Conservation (phyloP, 2,113 vertebrate species). For the Osmerus eperlanus region DNA sequence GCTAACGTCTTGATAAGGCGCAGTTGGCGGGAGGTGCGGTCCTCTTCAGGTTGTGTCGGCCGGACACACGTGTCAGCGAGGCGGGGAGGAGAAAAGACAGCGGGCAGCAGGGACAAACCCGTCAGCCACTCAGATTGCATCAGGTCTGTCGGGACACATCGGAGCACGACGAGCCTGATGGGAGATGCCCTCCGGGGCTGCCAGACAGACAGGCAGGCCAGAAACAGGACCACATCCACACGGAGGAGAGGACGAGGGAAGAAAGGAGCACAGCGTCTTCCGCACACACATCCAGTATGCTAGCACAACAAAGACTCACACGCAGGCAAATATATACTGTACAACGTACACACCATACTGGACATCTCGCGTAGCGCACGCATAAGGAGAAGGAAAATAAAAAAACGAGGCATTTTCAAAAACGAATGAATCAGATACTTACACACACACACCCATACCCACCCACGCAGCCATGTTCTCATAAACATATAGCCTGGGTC, state of each 20-base stretch:
- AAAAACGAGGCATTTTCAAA: not conserved
- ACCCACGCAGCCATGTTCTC: slow-evolving; percentile 23
- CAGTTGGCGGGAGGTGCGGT: slow-evolving; percentile 39
- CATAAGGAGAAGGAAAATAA: not conserved
- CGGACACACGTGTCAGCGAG: slow-evolving; percentile 1
- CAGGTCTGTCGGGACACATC: slow-evolving; percentile 77
- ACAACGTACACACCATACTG: not conserved
- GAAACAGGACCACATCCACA: slow-evolving; percentile 55
- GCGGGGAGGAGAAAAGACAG: slow-evolving; percentile 67
- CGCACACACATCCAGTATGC: slow-evolving; percentile 44
- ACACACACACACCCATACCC: not conserved
- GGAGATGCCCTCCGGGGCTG: slow-evolving; percentile 64
- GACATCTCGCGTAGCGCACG: not conserved
- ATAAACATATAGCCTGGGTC: slow-evolving; percentile 58
- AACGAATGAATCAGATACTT: not conserved
- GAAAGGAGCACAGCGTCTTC: slow-evolving; percentile 54
- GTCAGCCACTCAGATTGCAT: slow-evolving; percentile 75
- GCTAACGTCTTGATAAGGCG: slow-evolving; percentile 26
- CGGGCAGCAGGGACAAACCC: slow-evolving; percentile 74
- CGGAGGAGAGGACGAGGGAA: slow-evolving; percentile 6
- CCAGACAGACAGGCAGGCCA: slow-evolving; percentile 66
- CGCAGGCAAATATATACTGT: slow-evolving; percentile 7
- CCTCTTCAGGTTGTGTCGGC: slow-evolving; percentile 43
- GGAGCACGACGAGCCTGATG: slow-evolving; percentile 72
- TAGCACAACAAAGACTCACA: slow-evolving; percentile 13